Base-by-base conservation (phyloP, 2,797 vertebrate genomes). In the Yasuhikotakia modesta region DNA sequence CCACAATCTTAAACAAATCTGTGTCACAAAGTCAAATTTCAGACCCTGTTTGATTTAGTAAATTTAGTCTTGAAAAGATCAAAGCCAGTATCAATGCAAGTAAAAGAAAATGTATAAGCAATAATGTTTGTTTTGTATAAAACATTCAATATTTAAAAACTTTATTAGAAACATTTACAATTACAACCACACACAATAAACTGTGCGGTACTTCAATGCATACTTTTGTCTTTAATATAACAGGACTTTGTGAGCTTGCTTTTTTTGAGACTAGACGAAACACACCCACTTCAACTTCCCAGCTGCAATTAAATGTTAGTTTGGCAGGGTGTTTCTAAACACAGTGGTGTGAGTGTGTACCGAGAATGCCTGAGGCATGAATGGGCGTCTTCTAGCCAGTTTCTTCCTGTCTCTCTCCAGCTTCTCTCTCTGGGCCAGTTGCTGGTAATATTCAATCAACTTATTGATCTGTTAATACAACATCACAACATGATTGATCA, bases 381-480 rank as follows among this genome's bases (percentile, higher is more conserved):
- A 96, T 79, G 96, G 97, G 76, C 98, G 93, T 85, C 97, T 96
- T 17, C 97, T 93, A 70, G 94, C 96, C 90, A 99, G 78, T 88
- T 99, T 99, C 94, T 97, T 99, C 76, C 97, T 89, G 88, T 99
- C 98, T 66, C 97, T 90, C 84, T 99, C 98, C 16, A 98, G 94
- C 87, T 98, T 98, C 90, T 99, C 98, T 79, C 96, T 93, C 89
- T 99, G 97, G 81, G 98, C 98, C 91, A 99, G 86, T 81, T 98
- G 98, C 88, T 98, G 98, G 87, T 99, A 99, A 91, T 97, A 99
- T 88, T 99, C 98, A 21, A 99, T 94, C 87, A 99, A 90, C 75
- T 99, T 99, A 90, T 96, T 96, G 91, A 99, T 97, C 97, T 99
- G 61, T 17, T 68, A 55, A 39, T 3, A 32, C 7, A 35, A 71